Evolutionary conservation across 2,113 vertebrate species (phyloP).

Genomic region (Brachirus orientalis): DNA sequence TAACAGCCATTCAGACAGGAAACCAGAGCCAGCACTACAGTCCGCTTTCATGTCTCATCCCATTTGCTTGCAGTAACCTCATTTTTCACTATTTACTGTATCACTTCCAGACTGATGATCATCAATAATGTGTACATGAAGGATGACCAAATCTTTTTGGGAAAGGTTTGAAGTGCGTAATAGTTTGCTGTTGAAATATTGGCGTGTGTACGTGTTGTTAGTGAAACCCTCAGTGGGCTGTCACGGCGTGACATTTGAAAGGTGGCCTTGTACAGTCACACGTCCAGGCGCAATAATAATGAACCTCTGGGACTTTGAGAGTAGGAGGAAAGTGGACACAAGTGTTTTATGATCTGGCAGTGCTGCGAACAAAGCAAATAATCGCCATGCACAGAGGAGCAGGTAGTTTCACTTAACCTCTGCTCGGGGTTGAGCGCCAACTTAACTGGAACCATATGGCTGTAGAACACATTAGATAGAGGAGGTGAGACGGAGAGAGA

Average conservation of each 20-base stretch:
- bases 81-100: slow-evolving; percentile 75
- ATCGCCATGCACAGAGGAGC: slow-evolving; percentile 76
- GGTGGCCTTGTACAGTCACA: slow-evolving; percentile 69
- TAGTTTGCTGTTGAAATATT: slow-evolving; percentile 57
- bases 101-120: slow-evolving; percentile 67
- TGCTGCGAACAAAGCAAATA: slow-evolving; percentile 76
- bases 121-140: slow-evolving; percentile 56
- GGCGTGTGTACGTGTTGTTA: slow-evolving; percentile 23
- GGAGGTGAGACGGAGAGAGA: slow-evolving; percentile 17
- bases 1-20: slow-evolving; percentile 79
- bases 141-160: slow-evolving; percentile 12
- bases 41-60: slow-evolving; percentile 74
- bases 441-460: slow-evolving; percentile 81
- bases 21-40: slow-evolving; percentile 76
- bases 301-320: slow-evolving; percentile 68
- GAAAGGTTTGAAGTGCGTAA: slow-evolving; percentile 38
- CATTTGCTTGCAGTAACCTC: slow-evolving; percentile 71
- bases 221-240: slow-evolving; percentile 48
- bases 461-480: slow-evolving; percentile 50
- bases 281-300: slow-evolving; percentile 73
- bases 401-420: slow-evolving; percentile 83
- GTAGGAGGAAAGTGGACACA: slow-evolving; percentile 65
- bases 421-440: slow-evolving; percentile 63
- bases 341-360: slow-evolving; percentile 81
- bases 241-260: slow-evolving; percentile 63